Evolutionary conservation across 2,888 invertebrate genomes (phyloP), one percentile per base, ranked within the genome.

Genomic region (Pasiphila rectangulata): DNA sequence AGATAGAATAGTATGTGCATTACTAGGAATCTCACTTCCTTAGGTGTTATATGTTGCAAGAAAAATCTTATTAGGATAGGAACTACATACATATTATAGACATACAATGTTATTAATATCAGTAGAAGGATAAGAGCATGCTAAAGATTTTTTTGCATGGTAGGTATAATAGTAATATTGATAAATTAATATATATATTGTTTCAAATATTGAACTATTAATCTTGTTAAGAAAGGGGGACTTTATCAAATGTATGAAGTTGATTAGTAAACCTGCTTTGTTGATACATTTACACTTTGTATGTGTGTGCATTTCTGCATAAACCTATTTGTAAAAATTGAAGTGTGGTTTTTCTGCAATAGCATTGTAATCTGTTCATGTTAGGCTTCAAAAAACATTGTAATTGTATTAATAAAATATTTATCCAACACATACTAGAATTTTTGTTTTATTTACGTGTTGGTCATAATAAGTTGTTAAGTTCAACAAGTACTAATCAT

Each of bases 331-430:
- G 66, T 78, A 76, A 75, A 75, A 79, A 74, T 73, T 63, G 69
- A 75, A 74, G 77, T 69, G 78, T 82, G 76, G 67, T 74, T 77
- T 72, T 74, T 77, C 72, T 69, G 68, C 73, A 69, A 68, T 73
- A 75, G 72, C 64, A 73, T 83, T 78, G 77, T 75, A 72, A 75
- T 80, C 80, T 78, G 76, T 77, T 79, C 73, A 76, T 75, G 75
- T 54, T 56, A 71, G 85, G 86, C 87, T 72, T 80, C 65, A 64
- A 80, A 77, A 73, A 72, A 79, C 76, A 82, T 77, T 85, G 83
- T 87, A 84, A 76, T 74, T 79, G 74, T 84, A 77, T 80, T 76
- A 84, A 82, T 87, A 86, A 72, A 82, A 87, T 83, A 85, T 86
- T 83, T 87, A 87, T 82, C 79, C 84, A 75, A 79, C 78, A 80